A percentile compares a stretch with the other conserved stretches of the same genome.
phyloP scores from a whole-genome alignment of 2,797 vertebrate genomes.

The Selene dorsalis region DNA sequence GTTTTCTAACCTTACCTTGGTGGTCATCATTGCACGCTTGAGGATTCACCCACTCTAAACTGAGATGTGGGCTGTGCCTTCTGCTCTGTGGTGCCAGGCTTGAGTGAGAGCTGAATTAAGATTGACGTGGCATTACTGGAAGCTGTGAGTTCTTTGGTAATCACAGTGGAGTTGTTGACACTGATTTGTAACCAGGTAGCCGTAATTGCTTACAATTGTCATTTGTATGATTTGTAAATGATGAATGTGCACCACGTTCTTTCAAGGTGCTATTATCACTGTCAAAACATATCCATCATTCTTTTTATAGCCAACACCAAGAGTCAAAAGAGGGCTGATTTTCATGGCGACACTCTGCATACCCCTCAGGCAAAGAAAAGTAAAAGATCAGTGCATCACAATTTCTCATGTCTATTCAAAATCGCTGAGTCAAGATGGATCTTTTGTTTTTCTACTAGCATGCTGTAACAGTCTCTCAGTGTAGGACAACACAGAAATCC shows the following conservation, averaged over 20 bases:
- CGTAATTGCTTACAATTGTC: conserved; percentile 43
- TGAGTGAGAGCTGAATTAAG: conserved; percentile 4
- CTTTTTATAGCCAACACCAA: conserved; percentile 18
- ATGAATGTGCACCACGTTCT: conserved; percentile 34
- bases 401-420: conserved; percentile 58
- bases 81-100: background rate
- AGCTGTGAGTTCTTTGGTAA: conserved; percentile 3
- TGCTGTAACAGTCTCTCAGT: conserved; percentile 41
- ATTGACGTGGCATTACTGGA: conserved; percentile 19
- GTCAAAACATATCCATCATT: conserved; percentile 50
- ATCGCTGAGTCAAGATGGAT: conserved; percentile 35
- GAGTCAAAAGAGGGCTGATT: conserved; percentile 31
- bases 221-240: conserved; percentile 32
- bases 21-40: background rate
- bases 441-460: conserved; percentile 45
- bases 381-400: conserved; percentile 28
- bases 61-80: background rate
- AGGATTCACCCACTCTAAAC: background rate
- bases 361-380: conserved; percentile 48
- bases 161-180: conserved; percentile 20
- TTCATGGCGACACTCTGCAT: conserved; percentile 32
- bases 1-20: background rate
- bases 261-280: conserved; percentile 42
- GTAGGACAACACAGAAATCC: conserved; percentile 41
- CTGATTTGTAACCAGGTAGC: conserved; percentile 37